phyloP scores from a whole-genome alignment of 2,888 invertebrate genomes.

The Drosophila paramelanica region DNA sequence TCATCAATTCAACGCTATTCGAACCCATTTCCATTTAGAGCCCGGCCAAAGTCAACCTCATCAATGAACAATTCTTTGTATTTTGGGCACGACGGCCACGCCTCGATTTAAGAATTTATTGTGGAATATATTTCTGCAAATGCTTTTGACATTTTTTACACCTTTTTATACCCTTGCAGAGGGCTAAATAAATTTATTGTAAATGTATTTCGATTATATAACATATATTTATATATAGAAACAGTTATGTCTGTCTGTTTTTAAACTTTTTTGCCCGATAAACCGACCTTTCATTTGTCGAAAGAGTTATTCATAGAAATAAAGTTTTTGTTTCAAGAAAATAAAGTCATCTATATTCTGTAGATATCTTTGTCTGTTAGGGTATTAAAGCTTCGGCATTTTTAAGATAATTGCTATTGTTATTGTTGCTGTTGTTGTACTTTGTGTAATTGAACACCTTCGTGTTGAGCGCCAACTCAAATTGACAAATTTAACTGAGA shows the following conservation, averaged over 20 bases:
- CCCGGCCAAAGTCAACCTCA: conserved; percentile 24
- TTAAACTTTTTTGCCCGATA: too few relatives aligned
- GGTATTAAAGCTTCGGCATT: too few relatives aligned
- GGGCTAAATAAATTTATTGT: neutral
- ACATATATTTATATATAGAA: too few relatives aligned
- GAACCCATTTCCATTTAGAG: conserved; percentile 11
- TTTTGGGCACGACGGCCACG: conserved; percentile 37
- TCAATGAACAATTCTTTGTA: conserved; percentile 43
- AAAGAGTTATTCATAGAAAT: too few relatives aligned
- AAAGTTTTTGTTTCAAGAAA: too few relatives aligned
- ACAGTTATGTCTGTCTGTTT: too few relatives aligned
- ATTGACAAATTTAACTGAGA: conserved; percentile 52
- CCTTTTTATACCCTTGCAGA: conserved; percentile 21
- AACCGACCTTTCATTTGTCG: too few relatives aligned
- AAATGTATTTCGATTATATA: too few relatives aligned
- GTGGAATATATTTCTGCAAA: conserved; percentile 49
- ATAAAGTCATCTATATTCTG: too few relatives aligned
- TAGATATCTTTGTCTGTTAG: too few relatives aligned
- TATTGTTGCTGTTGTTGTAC: conserved; percentile 12
- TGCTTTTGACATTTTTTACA: conserved; percentile 42
- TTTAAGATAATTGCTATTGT: neutral
- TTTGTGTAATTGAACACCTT: conserved; percentile 77
- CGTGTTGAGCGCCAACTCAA: conserved; percentile 50
- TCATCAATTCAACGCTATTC: neutral
- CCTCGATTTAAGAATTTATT: conserved; percentile 37